These are phyloP conservation scores for Linepithema humile DNA, from an alignment of 1,140 invertebrate species.

Conservation along the genomic window DNA sequence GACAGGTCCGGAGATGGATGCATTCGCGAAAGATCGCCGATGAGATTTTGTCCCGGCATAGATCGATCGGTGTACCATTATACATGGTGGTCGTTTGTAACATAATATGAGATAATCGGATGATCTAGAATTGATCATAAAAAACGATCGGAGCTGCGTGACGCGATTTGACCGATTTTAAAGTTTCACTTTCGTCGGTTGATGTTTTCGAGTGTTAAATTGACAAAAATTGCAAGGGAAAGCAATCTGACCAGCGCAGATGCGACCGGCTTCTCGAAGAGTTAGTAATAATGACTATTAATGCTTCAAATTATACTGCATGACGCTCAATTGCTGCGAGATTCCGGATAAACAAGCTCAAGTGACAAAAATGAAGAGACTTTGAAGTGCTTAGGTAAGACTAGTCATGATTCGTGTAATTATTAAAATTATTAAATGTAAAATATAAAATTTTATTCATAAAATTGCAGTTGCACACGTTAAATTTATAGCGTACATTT, in stretches of 20 bases:
- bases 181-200: not conserved
- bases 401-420: not conserved
- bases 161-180: not conserved
- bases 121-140: constrained; percentile 20
- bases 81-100: not conserved
- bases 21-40: constrained; percentile 33
- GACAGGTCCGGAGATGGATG: constrained; percentile 46
- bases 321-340: constrained; percentile 1
- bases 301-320: not conserved
- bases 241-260: not conserved
- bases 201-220: not conserved
- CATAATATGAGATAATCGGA: not conserved
- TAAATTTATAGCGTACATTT: not conserved
- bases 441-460: not conserved
- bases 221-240: not conserved
- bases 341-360: not conserved
- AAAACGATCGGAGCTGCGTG: not conserved
- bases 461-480: not conserved
- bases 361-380: constrained; percentile 6
- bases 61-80: constrained; percentile 39
- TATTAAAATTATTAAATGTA: not conserved
- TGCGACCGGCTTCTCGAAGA: not conserved
- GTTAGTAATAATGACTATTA: not conserved
- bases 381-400: constrained; percentile 26
- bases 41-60: constrained; percentile 41